Evolutionary conservation across 2,888 invertebrate species (phyloP), one percentile per base, ranked within the genome.

Genomic region (Notodonta dromedarius): DNA sequence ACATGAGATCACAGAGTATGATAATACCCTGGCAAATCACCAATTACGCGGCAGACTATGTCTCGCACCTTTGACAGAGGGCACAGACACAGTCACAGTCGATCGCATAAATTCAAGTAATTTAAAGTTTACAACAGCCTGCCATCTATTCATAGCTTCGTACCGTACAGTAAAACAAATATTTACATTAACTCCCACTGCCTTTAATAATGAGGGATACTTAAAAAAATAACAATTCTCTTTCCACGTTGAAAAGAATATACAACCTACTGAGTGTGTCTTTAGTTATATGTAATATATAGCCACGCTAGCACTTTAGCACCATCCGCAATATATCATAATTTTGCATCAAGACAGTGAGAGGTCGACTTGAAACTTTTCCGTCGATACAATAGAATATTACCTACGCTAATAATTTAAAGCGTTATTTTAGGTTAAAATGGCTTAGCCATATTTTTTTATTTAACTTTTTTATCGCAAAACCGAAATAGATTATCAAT

Each of bases 1-100:
- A 87, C 87, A 89, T 94, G 94, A 94, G 94, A 94, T 94, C 94
- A 93, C 94, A 93, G 93, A 88, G 91, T 88, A 90, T 78, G 76
- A 78, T 74, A 61, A 81, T 83, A 89, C 87, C 86, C 91, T 90
- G 89, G 90, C 89, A 77, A 87, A 87, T 87, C 86, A 89, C 85
- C 83, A 79, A 84, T 79, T 76, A 83, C 83, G 78, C 81, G 75
- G 71, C 65, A 78, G 79, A 84, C 79, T 76, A 69, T 79, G 82
- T 80, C 85, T 79, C 79, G 61, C 61, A 65, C 55, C 68, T 63
- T 60, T 67, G 62, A 54, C 61, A 57, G 61, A 59, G 65, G 65
- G 70, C 58, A 54, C 16, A 56, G 40, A 56, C 57, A 61, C 78
- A 82, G 80, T 79, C 81, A 83, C 73, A 77, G 77, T 79, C 60